Percentiles rank a stretch among this genome's conserved stretches.
These are phyloP conservation scores for Holcopasites calliopsidis DNA, from an alignment of 1,140 invertebrate species.

Conservation along the genomic window DNA sequence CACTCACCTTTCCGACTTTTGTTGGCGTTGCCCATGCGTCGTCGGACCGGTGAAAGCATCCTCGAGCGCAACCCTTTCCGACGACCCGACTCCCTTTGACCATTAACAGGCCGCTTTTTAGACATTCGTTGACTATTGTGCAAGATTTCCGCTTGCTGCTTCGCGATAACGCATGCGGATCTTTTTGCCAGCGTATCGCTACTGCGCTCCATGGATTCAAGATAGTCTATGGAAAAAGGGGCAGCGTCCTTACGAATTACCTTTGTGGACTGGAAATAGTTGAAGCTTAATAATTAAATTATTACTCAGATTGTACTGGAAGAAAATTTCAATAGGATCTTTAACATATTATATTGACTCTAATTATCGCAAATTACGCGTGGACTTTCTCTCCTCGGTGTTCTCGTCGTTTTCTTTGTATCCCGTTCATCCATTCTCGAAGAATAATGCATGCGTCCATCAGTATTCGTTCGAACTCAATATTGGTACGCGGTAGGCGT, in stretches of 20 bases:
- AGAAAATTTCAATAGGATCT: too few relatives aligned
- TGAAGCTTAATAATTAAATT: not conserved
- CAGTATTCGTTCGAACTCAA: slow-evolving; percentile 73
- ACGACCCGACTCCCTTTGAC: slow-evolving; percentile 8
- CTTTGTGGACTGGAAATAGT: not conserved
- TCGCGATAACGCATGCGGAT: slow-evolving; percentile 14
- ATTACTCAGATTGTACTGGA: not conserved
- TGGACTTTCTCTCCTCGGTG: slow-evolving; percentile 8
- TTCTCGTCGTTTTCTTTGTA: slow-evolving; percentile 27
- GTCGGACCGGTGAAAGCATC: slow-evolving; percentile 33
- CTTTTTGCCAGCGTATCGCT: slow-evolving; percentile 63
- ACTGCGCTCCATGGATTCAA: slow-evolving; percentile 23
- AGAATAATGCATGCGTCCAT: slow-evolving; percentile 69
- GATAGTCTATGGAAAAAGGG: not conserved
- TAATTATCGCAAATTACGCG: not conserved
- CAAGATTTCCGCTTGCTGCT: not conserved
- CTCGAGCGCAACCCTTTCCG: slow-evolving; percentile 35
- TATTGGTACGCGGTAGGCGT: slow-evolving; percentile 68
- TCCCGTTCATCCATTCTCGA: slow-evolving; percentile 48
- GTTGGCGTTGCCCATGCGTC: slow-evolving; percentile 39
- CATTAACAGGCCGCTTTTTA: slow-evolving; percentile 34
- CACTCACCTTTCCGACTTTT: slow-evolving; percentile 45
- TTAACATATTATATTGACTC: too few relatives aligned
- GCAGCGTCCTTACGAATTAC: not conserved
- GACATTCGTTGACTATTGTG: slow-evolving; percentile 43